Base-by-base conservation (phyloP, 2,113 vertebrate species). In the Odontophorus gujanensis region DNA sequence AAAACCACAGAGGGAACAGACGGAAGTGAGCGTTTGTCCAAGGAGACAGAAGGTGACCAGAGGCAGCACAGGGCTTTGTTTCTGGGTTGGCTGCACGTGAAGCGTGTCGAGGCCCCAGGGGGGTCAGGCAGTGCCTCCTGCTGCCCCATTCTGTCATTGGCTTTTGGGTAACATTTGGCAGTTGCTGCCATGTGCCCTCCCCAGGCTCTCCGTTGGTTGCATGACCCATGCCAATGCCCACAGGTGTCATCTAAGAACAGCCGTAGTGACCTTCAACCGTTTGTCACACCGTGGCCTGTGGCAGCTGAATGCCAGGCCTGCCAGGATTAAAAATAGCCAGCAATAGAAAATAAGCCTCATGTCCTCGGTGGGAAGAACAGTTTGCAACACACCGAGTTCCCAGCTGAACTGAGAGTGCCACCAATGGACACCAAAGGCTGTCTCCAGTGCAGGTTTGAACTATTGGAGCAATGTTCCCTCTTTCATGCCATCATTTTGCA, bases 51-150 rank as follows among this genome's bases (percentile, higher is more conserved):
- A 61, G 58, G 13, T 21, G 40, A 48, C 30, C 13, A 30, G 3
- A 1, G 14, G 40, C 58, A 50, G 66, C 53, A 38, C 28, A 24
- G 15, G 53, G 43, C 38, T 59, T 32, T 3, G 17, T 66, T 66
- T 53, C 51, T 53, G 36, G 22, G 17, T 79, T 30, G 73, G 74
- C 32, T 80, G 48, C 61, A 38, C 24, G 43, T 26, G 20, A 75
- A 32, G 45, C 0, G 0, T 18, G 45, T 58, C 12, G 69, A 65
- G 36, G 28, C 11, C 36, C 9, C 7, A 0, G 42, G n/a, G 48
- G 3, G 17, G 36, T 24, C 13, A 8, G 3, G 5, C 75, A 69
- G 55, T 62, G 32, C 26, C 42, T n/a, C 72, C 13, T 51, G 34
- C 14, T 42, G 25, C 4, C 38, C 17, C 7, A 15, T 84, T 42